Evolutionary conservation across 2,113 vertebrate genomes (phyloP).

Genomic region (Xenopus tropicalis): DNA sequence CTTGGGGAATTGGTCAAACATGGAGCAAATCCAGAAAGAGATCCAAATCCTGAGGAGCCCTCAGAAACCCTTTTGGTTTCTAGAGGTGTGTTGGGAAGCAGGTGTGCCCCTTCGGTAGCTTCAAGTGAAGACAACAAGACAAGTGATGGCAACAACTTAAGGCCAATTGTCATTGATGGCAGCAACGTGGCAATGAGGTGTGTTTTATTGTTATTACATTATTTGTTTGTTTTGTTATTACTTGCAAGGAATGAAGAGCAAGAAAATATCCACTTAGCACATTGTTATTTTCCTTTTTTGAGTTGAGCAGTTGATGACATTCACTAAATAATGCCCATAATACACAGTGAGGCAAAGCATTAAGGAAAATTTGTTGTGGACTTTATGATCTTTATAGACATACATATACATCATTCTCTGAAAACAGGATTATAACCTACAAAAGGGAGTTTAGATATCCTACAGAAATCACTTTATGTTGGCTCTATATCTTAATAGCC

Average conservation of each 20-base stretch:
- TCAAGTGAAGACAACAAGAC: slow-evolving; percentile 54
- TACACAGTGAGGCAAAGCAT: too few relatives aligned
- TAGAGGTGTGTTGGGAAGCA: slow-evolving; percentile 56
- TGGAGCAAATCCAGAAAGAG: slow-evolving; percentile 55
- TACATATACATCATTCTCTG: too few relatives aligned
- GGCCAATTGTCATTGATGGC: slow-evolving; percentile 88
- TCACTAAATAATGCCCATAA: too few relatives aligned
- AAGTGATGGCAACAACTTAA: slow-evolving; percentile 65
- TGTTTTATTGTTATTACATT: not conserved
- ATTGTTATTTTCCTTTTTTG: too few relatives aligned
- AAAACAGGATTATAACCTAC: too few relatives aligned
- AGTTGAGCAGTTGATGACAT: too few relatives aligned
- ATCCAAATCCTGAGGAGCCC: slow-evolving; percentile 51
- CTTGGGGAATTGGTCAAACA: slow-evolving; percentile 84
- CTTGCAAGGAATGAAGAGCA: not conserved
- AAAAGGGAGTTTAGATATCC: too few relatives aligned
- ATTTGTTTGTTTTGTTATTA: not conserved
- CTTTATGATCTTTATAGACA: too few relatives aligned
- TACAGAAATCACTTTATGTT: too few relatives aligned
- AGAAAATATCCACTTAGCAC: not conserved
- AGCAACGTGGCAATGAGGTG: slow-evolving; percentile 98
- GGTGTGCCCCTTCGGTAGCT: slow-evolving; percentile 31
- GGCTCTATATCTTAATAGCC: too few relatives aligned
- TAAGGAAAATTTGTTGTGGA: too few relatives aligned
- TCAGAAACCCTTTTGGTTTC: slow-evolving; percentile 54